Base-by-base conservation (phyloP, 2,888 invertebrate species). In the Brachyptera risi region DNA sequence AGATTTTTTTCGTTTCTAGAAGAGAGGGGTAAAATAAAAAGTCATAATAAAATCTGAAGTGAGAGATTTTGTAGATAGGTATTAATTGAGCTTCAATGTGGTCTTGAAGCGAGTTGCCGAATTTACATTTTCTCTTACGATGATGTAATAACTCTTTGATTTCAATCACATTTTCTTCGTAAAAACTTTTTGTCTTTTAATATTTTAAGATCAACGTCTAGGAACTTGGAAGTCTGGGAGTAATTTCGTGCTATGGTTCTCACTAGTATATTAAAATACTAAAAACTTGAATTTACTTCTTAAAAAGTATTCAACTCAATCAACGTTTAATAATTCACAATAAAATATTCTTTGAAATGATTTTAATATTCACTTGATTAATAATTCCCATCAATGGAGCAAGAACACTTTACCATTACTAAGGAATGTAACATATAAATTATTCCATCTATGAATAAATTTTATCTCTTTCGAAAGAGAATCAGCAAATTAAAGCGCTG, bases 1-100 rank as follows among this genome's bases (percentile, higher is more conserved):
- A 54, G 54, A 54, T 54, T 54, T 54, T 54, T 54, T 7, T 19
- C 35, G 23, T 47, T 40, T n/a, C 2, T 5, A 54, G 27, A 26
- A 17, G 17, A 51, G 27, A 27, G 17, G 13, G 7, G 1, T 7
- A 51, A 51, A 17, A 49, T 24, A 23, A 23, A n/a, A n/a, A 23
- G 49, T 23, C 21, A 24, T 49, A 49, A 49, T 49, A 51, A 51
- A 51, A 51, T 27, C 50, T 27, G 27, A 51, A 51, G 27, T 24
- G 27, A 26, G 49, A 24, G 49, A 27, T 51, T 42, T 7, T 19
- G 21, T 42, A 19, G 42, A 42, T 19, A 42, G 21, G 42, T 47
- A 47, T 47, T 54, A 54, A 54, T 54, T 54, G 54, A 54, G 13
- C 54, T 35, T n/a, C 3, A 54, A 54, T 54, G 54, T 23, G 54